Base-by-base conservation (phyloP, 2,888 invertebrate genomes). In the Autographa pulchrina region DNA sequence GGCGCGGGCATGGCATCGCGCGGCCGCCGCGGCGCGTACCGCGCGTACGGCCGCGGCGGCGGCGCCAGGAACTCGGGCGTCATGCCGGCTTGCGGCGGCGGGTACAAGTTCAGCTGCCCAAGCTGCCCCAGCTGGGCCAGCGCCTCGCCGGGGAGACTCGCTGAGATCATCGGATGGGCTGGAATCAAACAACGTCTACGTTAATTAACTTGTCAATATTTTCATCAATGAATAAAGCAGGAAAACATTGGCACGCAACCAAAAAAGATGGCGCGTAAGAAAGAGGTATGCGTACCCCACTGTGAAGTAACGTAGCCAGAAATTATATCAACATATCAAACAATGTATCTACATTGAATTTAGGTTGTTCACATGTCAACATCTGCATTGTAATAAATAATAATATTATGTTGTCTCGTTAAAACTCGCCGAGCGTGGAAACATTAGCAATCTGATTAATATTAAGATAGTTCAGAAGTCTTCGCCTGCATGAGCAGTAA, bases 141-240 rank as follows among this genome's bases (percentile, higher is more conserved):
- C 94, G 97, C 97, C 96, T 97, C 97, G 96, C 97, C 96, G 92
- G 96, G 97, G 90, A 96, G 96, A 90, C 96, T 95, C 92, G 97
- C 97, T 91, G 97, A 97, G 96, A 97, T 97, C 97, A 97, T 97
- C 96, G 96, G 96, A 92, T 87, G 93, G 86, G 93, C 97, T 97
- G 96, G 9, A 70, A 76, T 72, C 65, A 86, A 86, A 73, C 13
- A 70, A 84, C 62, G 62, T 14, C 7, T 31, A 13, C 25, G 48
- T 85, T 79, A 83, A 48, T 58, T 61, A 18, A n/a, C 38, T 64
- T 52, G 20, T 13, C 59, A 0, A 65, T 14, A 18, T 11, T 32
- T 20, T 38, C 32, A 70, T 66, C 41, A 70, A 62, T 16, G 16
- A 56, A 64, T 54, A 54, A 56, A 25, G 54, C 13, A 56, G 25